Evolutionary conservation across 2,113 vertebrate genomes (phyloP).

Genomic region (Colossoma macropomum): DNA sequence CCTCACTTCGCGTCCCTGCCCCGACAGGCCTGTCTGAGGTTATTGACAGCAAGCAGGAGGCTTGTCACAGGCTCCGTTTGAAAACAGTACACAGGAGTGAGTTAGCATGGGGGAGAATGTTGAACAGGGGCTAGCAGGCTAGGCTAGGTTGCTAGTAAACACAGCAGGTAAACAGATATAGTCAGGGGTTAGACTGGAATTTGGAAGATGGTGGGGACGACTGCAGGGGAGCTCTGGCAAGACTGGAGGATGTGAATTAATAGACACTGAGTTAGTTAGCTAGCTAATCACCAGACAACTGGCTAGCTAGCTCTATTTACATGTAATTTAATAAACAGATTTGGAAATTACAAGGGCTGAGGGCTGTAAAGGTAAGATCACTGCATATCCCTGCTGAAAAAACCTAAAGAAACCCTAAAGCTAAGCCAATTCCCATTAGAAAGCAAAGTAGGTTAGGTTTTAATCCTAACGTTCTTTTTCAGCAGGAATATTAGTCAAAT

Average conservation of each 20-base stretch:
- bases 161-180: background rate
- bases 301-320: too few species aligned
- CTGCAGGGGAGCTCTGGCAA: background rate
- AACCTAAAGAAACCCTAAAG: too few species aligned
- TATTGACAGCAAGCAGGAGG: conserved; percentile 43
- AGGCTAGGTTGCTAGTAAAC: conserved; percentile 11
- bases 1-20: conserved; percentile 14
- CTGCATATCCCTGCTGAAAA: too few species aligned
- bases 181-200: background rate
- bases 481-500: too few species aligned
- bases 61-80: conserved; percentile 30
- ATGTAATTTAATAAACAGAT: too few species aligned
- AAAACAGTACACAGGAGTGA: conserved; percentile 21
- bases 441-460: too few species aligned
- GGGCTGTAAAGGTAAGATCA: too few species aligned
- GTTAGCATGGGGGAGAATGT: conserved; percentile 26
- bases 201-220: background rate
- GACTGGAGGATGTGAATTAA: background rate
- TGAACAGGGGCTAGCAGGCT: conserved; percentile 26
- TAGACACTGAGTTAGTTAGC: background rate
- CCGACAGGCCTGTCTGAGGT: conserved; percentile 34
- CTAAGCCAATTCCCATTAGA: too few species aligned
- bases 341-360: too few species aligned
- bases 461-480: too few species aligned
- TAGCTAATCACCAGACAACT: too few species aligned